Conservation (phyloP, 1,140 invertebrate species). For the Hyposmocoma kahamanoa region DNA sequence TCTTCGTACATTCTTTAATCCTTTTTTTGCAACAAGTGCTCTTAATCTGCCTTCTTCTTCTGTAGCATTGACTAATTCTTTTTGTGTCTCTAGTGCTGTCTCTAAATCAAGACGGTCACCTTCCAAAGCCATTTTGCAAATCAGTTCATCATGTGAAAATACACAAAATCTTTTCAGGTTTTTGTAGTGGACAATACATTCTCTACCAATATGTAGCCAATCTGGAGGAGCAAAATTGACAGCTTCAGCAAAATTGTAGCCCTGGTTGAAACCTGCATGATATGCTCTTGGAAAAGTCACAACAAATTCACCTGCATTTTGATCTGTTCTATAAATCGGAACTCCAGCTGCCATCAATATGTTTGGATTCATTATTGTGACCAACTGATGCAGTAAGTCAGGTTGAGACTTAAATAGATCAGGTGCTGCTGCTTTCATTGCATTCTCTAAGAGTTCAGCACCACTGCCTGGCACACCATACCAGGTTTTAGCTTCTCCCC, state of each 20-base stretch:
- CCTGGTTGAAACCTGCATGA: constrained; percentile 99
- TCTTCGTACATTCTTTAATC: constrained; percentile 88
- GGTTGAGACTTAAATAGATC: constrained; percentile 97
- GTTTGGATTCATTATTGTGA: constrained; percentile 99
- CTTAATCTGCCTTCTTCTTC: constrained; percentile 84
- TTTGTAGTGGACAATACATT: constrained; percentile 96
- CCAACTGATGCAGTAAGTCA: constrained; percentile 97
- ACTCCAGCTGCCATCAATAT: constrained; percentile 91
- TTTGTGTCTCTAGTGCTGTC: constrained; percentile 88
- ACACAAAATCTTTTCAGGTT: constrained; percentile 95
- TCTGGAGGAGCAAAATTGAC: constrained; percentile 99
- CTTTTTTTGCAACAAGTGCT: constrained; percentile 85
- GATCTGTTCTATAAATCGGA: constrained; percentile 88
- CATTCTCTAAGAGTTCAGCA: constrained; percentile 95
- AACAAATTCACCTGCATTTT: constrained; percentile 99
- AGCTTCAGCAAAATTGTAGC: constrained; percentile 99
- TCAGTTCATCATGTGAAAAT: constrained; percentile 98
- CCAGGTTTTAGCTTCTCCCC: constrained; percentile 93
- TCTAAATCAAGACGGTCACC: constrained; percentile 91
- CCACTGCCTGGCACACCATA: constrained; percentile 96
- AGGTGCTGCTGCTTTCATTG: constrained; percentile 96
- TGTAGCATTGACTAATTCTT: constrained; percentile 90
- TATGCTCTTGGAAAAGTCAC: constrained; percentile 99
- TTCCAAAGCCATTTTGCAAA: constrained; percentile 97
- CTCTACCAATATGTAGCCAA: constrained; percentile 96